Evolutionary conservation across 2,797 vertebrate genomes (phyloP).

Genomic region (Bovichtus variegatus): DNA sequence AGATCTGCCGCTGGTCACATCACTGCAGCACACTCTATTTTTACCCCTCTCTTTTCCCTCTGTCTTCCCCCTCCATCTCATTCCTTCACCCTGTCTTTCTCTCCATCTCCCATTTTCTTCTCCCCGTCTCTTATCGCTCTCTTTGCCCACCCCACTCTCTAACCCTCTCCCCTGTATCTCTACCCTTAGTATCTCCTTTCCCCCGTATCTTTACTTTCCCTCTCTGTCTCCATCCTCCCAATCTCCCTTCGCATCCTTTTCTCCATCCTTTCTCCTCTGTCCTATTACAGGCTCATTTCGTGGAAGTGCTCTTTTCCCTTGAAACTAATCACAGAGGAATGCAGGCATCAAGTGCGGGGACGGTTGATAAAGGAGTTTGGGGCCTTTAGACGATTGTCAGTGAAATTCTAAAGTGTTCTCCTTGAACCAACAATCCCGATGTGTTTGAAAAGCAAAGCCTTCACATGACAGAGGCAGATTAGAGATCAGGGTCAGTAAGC

Average conservation of each 20-base stretch:
- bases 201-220: background rate
- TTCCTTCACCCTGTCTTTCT: slow-evolving; percentile 42
- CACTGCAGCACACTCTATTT: slow-evolving; percentile 77
- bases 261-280: background rate
- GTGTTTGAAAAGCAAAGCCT: slow-evolving; percentile 44
- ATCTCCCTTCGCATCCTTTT: background rate
- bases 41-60: slow-evolving; percentile 59
- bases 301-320: slow-evolving; percentile 44
- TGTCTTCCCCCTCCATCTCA: slow-evolving; percentile 50
- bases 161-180: background rate
- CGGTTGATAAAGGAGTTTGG: slow-evolving; percentile 31
- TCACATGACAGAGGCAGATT: slow-evolving; percentile 41
- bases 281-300: slow-evolving; percentile 45
- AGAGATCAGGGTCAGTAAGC: slow-evolving; percentile 32
- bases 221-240: background rate
- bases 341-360: slow-evolving; percentile 26
- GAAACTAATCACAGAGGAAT: slow-evolving; percentile 50
- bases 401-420: slow-evolving; percentile 35
- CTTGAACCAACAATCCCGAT: slow-evolving; percentile 35
- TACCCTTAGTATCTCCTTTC: slow-evolving; percentile 11
- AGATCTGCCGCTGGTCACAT: slow-evolving; percentile 78
- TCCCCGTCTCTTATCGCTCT: slow-evolving; percentile 24
- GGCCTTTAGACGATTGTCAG: background rate
- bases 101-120: slow-evolving; percentile 18
- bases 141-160: background rate